Evolutionary conservation across 2,113 vertebrate genomes (phyloP).

Genomic region (Corythornis vintsioides): DNA sequence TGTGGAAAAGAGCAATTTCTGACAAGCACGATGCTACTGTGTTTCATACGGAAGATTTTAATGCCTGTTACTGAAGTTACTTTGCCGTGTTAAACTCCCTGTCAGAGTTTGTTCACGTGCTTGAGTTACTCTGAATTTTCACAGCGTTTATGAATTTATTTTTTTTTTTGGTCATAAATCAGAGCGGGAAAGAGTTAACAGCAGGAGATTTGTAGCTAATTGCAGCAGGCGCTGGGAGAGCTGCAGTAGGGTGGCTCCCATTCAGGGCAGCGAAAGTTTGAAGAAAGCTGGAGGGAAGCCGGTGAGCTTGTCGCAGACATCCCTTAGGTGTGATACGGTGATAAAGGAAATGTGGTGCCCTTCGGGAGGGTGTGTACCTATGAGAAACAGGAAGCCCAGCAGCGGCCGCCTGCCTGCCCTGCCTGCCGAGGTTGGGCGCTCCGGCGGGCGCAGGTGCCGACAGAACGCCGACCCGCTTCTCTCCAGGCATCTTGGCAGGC

Average conservation of each 20-base stretch:
- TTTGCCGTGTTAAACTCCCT: neutral
- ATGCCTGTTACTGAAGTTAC: neutral
- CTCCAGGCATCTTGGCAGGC: conserved; percentile 54
- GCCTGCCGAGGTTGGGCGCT: conserved; percentile 45
- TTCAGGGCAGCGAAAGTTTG: neutral
- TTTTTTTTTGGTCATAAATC: conserved; percentile 24
- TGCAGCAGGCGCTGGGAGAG: neutral
- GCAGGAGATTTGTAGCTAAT: neutral
- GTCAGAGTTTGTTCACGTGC: neutral
- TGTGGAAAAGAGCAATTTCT: neutral
- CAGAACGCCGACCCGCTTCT: neutral
- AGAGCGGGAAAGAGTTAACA: neutral
- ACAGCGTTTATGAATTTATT: conserved; percentile 16
- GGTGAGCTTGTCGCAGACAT: neutral
- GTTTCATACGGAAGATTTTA: neutral
- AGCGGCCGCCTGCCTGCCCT: conserved; percentile 29
- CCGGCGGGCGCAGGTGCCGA: conserved; percentile 73
- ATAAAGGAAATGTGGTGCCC: conserved; percentile 77
- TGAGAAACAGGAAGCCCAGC: conserved; percentile 79
- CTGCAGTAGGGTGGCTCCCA: neutral
- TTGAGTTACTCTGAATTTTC: neutral
- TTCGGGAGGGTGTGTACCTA: conserved; percentile 78
- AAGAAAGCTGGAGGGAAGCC: neutral
- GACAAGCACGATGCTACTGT: neutral
- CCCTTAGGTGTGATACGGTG: conserved; percentile 77